Percentiles rank a stretch among this genome's conserved stretches.
Evolutionary conservation across 2,888 invertebrate genomes (phyloP).

Genomic region (Hypolimnas misippus): DNA sequence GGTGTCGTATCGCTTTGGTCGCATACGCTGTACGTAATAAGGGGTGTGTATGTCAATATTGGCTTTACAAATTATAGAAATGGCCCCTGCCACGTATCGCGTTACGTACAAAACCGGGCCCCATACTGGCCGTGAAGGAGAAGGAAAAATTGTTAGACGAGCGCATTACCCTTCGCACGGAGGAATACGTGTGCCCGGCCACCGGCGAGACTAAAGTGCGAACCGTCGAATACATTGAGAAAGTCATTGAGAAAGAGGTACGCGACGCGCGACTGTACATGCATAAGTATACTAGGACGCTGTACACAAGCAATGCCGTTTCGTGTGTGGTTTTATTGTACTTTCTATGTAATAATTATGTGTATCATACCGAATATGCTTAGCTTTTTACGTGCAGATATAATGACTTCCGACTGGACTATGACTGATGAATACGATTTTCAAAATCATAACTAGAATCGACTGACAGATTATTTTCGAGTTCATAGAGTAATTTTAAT

Average conservation of each 20-base stretch:
- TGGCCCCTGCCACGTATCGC: constrained; percentile 92
- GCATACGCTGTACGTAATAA: constrained; percentile 59
- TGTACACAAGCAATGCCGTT: constrained; percentile 79
- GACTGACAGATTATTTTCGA: constrained; percentile 22
- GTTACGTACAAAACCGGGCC: constrained; percentile 93
- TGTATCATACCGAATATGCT: constrained; percentile 69
- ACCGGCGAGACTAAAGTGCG: constrained; percentile 94
- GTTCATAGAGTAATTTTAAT: constrained; percentile 15
- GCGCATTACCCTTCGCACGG: constrained; percentile 94
- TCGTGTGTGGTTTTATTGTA: constrained; percentile 68
- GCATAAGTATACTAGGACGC: constrained; percentile 66
- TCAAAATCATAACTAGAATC: constrained; percentile 7
- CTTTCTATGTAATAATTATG: constrained; percentile 49
- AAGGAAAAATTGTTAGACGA: constrained; percentile 95
- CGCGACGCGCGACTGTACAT: constrained; percentile 72
- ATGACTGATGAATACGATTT: constrained; percentile 11
- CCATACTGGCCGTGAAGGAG: constrained; percentile 92
- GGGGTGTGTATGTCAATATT: constrained; percentile 78
- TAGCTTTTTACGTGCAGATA: constrained; percentile 58
- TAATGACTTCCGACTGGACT: constrained; percentile 23
- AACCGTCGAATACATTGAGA: constrained; percentile 97
- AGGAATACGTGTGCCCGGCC: constrained; percentile 93
- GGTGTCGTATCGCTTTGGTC: constrained; percentile 68
- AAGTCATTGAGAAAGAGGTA: constrained; percentile 98
- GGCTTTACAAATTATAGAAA: constrained; percentile 83